Evolutionary conservation across 30 jellyfish, hydroid and myxozoan genomes (phyloP).

Genomic region (Phacellophora camtschatica): DNA sequence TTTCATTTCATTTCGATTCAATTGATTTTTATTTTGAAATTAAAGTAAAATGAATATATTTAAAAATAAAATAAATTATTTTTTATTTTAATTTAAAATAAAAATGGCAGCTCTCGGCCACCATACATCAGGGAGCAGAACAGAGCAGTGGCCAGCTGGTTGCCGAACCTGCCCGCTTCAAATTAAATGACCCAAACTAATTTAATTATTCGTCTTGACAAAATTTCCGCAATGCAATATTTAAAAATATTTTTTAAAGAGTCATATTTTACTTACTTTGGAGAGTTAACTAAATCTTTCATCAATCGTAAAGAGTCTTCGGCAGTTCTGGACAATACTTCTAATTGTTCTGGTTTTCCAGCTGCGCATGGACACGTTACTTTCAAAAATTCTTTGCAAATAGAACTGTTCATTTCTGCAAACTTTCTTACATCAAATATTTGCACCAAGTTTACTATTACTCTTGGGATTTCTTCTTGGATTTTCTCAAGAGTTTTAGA

Average conservation of each 20-base stretch:
- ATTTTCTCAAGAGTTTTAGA: conserved; percentile 46
- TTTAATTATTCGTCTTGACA: too few relatives aligned
- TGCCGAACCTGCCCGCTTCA: too few relatives aligned
- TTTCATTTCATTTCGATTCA: background rate
- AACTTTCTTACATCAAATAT: conserved; percentile 60
- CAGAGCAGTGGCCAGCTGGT: too few relatives aligned
- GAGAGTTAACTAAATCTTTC: conserved; percentile 17
- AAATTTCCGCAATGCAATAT: too few relatives aligned
- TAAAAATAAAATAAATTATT: background rate
- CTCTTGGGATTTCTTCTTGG: conserved; percentile 58
- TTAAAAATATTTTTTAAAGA: too few relatives aligned
- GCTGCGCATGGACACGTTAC: conserved; percentile 69
- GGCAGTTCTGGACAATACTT: conserved; percentile 34
- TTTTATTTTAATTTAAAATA: background rate
- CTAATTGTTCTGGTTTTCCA: conserved; percentile 5
- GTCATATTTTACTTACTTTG: conserved; percentile 66
- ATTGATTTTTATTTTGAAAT: background rate
- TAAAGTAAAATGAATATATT: too few relatives aligned
- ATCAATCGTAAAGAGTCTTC: conserved; percentile 3
- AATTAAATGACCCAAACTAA: too few relatives aligned
- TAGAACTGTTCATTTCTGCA: conserved; percentile 2
- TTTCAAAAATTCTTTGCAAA: conserved; percentile 43
- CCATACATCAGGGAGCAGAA: too few relatives aligned
- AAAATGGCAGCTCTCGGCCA: conserved; percentile 46
- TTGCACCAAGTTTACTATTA: conserved; percentile 61